A percentile compares a stretch with the other conserved stretches of the same genome.
phyloP scores from a whole-genome alignment of 35 echinoderm and acorn worm genomes.

The Strongylocentrotus purpuratus region DNA sequence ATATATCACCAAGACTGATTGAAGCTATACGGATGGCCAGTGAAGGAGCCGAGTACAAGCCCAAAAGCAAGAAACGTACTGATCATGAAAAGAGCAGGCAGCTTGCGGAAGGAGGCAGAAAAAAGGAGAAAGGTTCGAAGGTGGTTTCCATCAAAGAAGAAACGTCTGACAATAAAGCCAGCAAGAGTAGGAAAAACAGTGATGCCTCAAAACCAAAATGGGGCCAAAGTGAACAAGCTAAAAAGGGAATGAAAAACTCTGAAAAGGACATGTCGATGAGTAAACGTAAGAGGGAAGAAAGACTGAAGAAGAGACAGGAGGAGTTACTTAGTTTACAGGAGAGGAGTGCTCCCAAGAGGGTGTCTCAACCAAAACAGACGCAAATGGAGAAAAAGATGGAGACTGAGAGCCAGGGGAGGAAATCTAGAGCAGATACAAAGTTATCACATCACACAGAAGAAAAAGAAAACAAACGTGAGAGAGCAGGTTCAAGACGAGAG shows the following conservation, averaged over 20 bases:
- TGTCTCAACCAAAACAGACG: constrained; percentile 29
- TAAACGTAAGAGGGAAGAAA: constrained; percentile 71
- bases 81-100: constrained; percentile 34
- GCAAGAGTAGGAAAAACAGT: constrained; percentile 8
- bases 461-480: background rate
- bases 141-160: constrained; percentile 41
- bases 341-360: constrained; percentile 53
- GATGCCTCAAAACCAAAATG: constrained; percentile 61
- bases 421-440: background rate
- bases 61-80: constrained; percentile 24
- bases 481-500: background rate
- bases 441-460: background rate
- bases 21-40: constrained; percentile 62
- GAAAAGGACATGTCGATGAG: constrained; percentile 81
- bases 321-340: constrained; percentile 81
- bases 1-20: constrained; percentile 30
- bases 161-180: constrained; percentile 30
- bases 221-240: constrained; percentile 62
- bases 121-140: constrained; percentile 45
- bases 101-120: constrained; percentile 37
- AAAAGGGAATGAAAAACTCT: constrained; percentile 73
- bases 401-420: background rate
- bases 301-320: constrained; percentile 72
- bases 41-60: constrained; percentile 83
- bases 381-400: background rate